These are phyloP conservation scores for Tigriopus californicus DNA, from an alignment of 2,888 invertebrate genomes.

Conservation along the genomic window DNA sequence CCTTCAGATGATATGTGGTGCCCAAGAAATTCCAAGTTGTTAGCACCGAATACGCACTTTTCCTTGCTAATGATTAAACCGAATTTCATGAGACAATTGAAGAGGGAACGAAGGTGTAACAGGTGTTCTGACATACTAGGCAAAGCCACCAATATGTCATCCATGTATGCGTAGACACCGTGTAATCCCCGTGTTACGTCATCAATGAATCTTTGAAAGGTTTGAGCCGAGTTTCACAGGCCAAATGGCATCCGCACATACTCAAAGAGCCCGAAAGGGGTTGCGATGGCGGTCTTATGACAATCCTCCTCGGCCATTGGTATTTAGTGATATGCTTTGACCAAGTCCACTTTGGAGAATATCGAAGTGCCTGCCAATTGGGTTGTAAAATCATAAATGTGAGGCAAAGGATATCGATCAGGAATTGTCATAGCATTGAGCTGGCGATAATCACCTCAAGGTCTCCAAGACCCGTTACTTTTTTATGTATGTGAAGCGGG, in stretches of 20 bases:
- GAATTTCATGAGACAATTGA: no score
- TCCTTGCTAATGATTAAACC: no score
- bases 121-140: no score
- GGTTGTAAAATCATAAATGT: background rate
- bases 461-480: background rate
- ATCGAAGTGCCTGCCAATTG: constrained; percentile 1
- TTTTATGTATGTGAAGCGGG: background rate
- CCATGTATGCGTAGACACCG: background rate
- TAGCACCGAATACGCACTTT: no score
- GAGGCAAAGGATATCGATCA: background rate
- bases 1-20: no score
- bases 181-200: background rate
- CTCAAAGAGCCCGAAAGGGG: constrained; percentile 14
- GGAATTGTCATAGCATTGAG: background rate
- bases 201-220: constrained; percentile 11
- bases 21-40: no score
- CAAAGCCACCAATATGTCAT: background rate
- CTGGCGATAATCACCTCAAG: background rate
- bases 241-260: constrained; percentile 12
- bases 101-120: no score
- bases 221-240: constrained; percentile 7
- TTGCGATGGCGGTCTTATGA: constrained; percentile 12
- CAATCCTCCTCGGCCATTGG: background rate
- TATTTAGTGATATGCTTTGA: constrained; percentile 12
- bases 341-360: constrained; percentile 16